A percentile compares a stretch with the other conserved stretches of the same genome.
Conservation (phyloP, 2,797 vertebrate genomes). For the Philypnodon macrostomus region DNA sequence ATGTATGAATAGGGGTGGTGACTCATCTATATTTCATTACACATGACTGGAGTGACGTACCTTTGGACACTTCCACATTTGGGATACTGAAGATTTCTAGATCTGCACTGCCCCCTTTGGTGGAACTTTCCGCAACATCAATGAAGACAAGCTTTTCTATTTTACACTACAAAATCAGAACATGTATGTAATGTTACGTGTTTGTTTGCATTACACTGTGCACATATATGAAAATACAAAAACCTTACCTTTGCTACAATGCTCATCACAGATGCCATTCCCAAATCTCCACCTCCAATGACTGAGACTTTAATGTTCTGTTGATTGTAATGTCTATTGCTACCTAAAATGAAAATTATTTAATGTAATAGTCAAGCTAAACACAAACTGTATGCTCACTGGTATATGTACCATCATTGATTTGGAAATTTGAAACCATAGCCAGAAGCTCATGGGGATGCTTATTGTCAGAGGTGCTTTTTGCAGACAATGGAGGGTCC, state of each 20-base stretch:
- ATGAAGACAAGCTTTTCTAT: conserved; percentile 89
- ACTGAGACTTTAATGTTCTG: conserved; percentile 84
- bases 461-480: conserved; percentile 68
- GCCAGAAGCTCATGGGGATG: conserved; percentile 84
- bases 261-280: conserved; percentile 87
- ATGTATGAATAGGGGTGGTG: no score
- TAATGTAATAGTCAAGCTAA: neutral
- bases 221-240: neutral
- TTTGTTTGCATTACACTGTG: no score
- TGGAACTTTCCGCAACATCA: conserved; percentile 83
- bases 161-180: conserved; percentile 63
- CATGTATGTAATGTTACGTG: no score
- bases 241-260: conserved; percentile 86
- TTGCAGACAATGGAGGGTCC: conserved; percentile 86
- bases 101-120: conserved; percentile 87
- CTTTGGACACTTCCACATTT: conserved; percentile 89
- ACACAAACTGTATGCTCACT: neutral
- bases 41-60: conserved; percentile 57
- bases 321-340: conserved; percentile 50
- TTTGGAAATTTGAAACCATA: conserved; percentile 80
- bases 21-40: neutral
- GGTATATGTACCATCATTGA: conserved; percentile 79
- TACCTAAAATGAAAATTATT: conserved; percentile 43
- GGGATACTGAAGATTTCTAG: conserved; percentile 89
- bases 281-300: conserved; percentile 91